These are phyloP conservation scores for Gallinago paraguaiae DNA, from an alignment of 2,113 vertebrate genomes.

Conservation along the genomic window DNA sequence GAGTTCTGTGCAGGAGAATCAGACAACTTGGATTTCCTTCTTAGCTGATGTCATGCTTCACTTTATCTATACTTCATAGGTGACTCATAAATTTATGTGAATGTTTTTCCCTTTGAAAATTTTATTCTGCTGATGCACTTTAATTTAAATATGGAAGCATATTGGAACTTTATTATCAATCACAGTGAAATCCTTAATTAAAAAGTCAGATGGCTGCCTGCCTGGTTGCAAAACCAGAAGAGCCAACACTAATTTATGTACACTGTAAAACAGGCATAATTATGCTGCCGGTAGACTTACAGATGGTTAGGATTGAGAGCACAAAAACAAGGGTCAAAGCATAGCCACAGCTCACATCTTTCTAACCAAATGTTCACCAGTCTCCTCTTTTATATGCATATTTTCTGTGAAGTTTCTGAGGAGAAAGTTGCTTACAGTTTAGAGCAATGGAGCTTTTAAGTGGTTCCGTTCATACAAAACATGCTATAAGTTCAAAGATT, in stretches of 20 bases:
- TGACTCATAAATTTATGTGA: neutral
- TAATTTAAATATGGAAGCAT: conserved; percentile 32
- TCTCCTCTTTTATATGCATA: neutral
- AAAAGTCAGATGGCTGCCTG: conserved; percentile 57
- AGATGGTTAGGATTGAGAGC: conserved; percentile 20
- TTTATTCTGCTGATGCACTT: neutral
- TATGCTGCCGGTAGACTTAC: conserved; percentile 44
- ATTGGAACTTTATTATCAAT: conserved; percentile 34
- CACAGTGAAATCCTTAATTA: conserved; percentile 53
- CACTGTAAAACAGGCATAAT: conserved; percentile 43
- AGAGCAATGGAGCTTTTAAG: neutral
- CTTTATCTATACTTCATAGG: neutral
- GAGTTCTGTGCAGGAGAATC: neutral
- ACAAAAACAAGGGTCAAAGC: conserved; percentile 47
- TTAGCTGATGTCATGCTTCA: neutral
- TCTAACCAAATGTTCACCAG: conserved; percentile 47
- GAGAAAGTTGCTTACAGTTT: neutral
- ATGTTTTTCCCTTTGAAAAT: neutral
- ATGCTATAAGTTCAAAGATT: neutral
- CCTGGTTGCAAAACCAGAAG: conserved; percentile 23
- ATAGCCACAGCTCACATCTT: neutral
- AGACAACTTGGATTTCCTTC: neutral
- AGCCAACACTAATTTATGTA: conserved; percentile 62
- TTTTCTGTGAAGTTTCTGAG: neutral
- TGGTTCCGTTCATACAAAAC: neutral